A percentile compares a stretch with the other conserved stretches of the same genome.
Conservation (phyloP, 1,140 invertebrate genomes). For the Bicyclus anynana region DNA sequence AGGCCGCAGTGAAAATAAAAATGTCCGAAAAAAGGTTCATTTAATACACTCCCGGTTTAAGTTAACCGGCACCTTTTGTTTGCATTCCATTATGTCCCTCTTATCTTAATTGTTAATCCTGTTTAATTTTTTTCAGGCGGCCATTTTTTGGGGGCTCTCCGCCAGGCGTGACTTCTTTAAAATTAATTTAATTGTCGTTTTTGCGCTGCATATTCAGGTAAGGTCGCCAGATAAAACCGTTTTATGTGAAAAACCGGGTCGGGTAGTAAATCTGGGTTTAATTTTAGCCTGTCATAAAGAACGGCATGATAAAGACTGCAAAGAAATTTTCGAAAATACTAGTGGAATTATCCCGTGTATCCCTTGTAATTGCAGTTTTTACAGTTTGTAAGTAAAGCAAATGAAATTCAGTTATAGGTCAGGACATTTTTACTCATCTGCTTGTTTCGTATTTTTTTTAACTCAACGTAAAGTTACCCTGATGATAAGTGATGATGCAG, state of each 20-base stretch:
- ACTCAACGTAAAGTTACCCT: too few species aligned
- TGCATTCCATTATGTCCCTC: not conserved
- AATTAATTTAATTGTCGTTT: not conserved
- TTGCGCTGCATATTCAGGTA: not conserved
- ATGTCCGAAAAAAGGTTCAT: not conserved
- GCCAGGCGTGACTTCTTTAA: not conserved
- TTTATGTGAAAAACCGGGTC: not conserved
- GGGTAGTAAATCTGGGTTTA: not conserved
- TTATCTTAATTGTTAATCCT: conserved; percentile 5
- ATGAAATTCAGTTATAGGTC: too few species aligned
- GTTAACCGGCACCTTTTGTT: conserved; percentile 1
- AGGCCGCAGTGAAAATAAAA: not conserved
- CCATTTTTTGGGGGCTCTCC: not conserved
- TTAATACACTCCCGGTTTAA: not conserved
- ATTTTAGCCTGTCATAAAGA: too few species aligned
- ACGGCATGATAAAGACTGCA: too few species aligned
- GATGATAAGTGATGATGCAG: too few species aligned
- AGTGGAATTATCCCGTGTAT: too few species aligned
- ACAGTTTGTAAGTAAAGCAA: too few species aligned
- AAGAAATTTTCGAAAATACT: too few species aligned
- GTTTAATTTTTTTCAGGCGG: not conserved
- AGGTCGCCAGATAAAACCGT: not conserved
- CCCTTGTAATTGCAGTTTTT: too few species aligned
- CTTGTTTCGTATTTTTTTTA: too few species aligned
- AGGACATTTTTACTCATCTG: too few species aligned